Percentiles rank a stretch among this genome's conserved stretches.
Conservation (phyloP, 2,113 vertebrate genomes). For the Panthera leo region DNA sequence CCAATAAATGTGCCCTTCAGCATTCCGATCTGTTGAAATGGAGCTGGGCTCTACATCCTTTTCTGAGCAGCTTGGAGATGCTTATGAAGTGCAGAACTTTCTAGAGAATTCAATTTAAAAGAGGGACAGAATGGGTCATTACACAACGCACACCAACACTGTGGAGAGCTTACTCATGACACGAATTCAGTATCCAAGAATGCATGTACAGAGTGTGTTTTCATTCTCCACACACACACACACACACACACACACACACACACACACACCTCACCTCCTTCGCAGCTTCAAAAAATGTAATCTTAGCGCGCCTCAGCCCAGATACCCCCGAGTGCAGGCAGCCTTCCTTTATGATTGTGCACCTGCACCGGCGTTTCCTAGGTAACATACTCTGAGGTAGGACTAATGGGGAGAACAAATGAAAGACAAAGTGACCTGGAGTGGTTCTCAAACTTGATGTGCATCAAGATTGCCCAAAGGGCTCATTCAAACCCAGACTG, state of each 20-base stretch:
- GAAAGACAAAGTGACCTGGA: background rate
- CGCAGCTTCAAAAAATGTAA: slow-evolving; percentile 26
- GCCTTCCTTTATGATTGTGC: background rate
- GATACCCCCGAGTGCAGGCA: background rate
- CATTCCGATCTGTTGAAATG: background rate
- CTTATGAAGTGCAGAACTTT: rapidly evolving
- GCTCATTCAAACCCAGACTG: background rate
- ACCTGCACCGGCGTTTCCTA: background rate
- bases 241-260: background rate
- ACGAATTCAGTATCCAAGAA: background rate
- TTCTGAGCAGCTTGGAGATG: background rate
- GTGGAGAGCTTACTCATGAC: slow-evolving; percentile 1
- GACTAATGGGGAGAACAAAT: background rate
- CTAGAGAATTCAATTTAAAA: background rate
- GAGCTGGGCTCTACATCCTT: background rate
- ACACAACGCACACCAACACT: too few species aligned
- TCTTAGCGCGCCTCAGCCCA: background rate
- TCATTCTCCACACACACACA: background rate
- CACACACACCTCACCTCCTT: slow-evolving; percentile 15
- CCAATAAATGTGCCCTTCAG: background rate
- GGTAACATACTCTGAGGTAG: background rate
- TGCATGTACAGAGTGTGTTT: slow-evolving; percentile 1
- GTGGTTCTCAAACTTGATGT: background rate
- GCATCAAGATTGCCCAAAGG: rapidly evolving
- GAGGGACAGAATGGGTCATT: background rate